phyloP scores from a whole-genome alignment of 30 jellyfish, hydroid and myxozoan genomes.

The Haliclystus octoradiatus region DNA sequence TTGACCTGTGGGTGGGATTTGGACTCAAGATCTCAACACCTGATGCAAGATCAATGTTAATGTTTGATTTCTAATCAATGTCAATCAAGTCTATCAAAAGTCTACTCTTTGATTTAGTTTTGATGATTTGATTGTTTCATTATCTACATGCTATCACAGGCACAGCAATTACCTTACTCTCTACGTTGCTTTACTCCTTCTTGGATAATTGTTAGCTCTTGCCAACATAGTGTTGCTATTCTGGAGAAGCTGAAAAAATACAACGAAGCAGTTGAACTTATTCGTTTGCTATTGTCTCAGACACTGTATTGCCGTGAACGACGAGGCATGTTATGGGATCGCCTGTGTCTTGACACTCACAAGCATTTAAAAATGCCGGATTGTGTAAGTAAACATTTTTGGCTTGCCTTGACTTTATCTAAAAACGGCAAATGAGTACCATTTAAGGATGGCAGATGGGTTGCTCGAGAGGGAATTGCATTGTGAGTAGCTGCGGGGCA shows the following conservation, averaged over 20 bases:
- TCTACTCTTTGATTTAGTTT: too few relatives aligned
- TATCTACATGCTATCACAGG: too few relatives aligned
- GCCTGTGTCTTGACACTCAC: conserved; percentile 55
- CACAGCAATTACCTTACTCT: conserved; percentile 17
- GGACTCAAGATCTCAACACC: too few relatives aligned
- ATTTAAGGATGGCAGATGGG: too few relatives aligned
- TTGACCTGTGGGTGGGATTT: too few relatives aligned
- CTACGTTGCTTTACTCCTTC: conserved; percentile 35
- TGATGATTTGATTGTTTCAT: too few relatives aligned
- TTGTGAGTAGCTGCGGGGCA: too few relatives aligned
- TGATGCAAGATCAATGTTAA: too few relatives aligned
- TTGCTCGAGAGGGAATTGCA: too few relatives aligned
- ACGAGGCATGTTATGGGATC: conserved; percentile 77
- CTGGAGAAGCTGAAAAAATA: conserved; percentile 39
- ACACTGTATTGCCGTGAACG: conserved; percentile 15
- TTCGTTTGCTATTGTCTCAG: conserved; percentile 34
- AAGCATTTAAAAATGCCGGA: conserved; percentile 36
- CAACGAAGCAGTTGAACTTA: conserved; percentile 48
- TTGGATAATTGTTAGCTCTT: conserved; percentile 49
- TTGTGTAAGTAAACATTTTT: conserved; percentile 12
- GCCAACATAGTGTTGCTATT: conserved; percentile 40
- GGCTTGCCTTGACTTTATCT: background rate
- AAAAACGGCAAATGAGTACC: too few relatives aligned
- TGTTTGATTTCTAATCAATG: too few relatives aligned
- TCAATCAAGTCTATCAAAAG: too few relatives aligned